phyloP scores from a whole-genome alignment of 1,140 invertebrate genomes.

The Bombus haemorrhoidalis region DNA sequence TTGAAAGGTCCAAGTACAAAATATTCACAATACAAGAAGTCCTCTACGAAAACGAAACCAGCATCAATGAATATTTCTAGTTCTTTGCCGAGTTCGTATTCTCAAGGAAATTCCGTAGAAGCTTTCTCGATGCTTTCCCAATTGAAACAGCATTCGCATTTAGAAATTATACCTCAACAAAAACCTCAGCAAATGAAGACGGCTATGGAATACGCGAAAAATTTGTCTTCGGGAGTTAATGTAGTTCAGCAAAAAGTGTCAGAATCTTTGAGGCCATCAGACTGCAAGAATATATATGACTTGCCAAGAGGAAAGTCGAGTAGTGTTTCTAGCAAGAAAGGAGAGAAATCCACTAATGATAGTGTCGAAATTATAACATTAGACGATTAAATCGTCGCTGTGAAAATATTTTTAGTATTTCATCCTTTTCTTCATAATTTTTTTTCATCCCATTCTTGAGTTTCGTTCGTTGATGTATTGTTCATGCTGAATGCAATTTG shows the following conservation, averaged over 20 bases:
- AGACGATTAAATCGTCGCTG: conserved; percentile 73
- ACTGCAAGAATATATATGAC: conserved; percentile 70
- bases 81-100: conserved; percentile 36
- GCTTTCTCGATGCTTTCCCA: conserved; percentile 79
- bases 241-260: conserved; percentile 67
- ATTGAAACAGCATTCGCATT: conserved; percentile 87
- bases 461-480: background rate
- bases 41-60: conserved; percentile 55
- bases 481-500: background rate
- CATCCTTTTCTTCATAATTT: background rate
- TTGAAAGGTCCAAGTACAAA: conserved; percentile 44
- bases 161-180: conserved; percentile 83
- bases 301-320: conserved; percentile 66
- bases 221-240: conserved; percentile 58
- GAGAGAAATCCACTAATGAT: conserved; percentile 70
- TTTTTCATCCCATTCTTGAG: background rate
- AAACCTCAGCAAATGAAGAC: conserved; percentile 59
- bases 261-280: conserved; percentile 58
- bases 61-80: conserved; percentile 48
- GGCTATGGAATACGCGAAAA: conserved; percentile 69
- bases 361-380: conserved; percentile 80
- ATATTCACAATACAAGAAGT: conserved; percentile 62
- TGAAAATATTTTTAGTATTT: background rate
- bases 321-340: conserved; percentile 39
- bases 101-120: conserved; percentile 57